Evolutionary conservation across 2,797 vertebrate species (phyloP), one percentile per base, ranked within the genome.

Genomic region (Selene dorsalis): DNA sequence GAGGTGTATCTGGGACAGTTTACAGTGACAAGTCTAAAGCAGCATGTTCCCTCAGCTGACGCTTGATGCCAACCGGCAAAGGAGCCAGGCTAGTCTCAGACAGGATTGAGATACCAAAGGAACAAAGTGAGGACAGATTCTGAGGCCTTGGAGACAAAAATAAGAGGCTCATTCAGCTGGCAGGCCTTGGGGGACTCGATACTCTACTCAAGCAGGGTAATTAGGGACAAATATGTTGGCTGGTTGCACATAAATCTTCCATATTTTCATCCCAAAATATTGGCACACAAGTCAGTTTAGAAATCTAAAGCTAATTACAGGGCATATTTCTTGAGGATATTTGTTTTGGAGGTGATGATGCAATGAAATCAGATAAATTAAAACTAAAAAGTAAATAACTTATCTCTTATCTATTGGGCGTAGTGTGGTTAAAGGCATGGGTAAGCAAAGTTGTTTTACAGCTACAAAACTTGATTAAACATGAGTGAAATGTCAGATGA

Each of bases 1-100:
- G 3, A 4, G 84, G 83, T 64, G 43, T 8, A 50, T 48, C 41
- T 14, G 69, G 35, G 68, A 77, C 73, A 52, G 67, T 75, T 73
- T 41, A 69, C 35, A 56, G 75, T 28, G 18, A 80, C 70, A 48
- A 41, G 53, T 39, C 73, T 10, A 43, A 74, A 80, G 56, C 77
- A 55, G 41, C 52, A 0, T 50, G 53, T 72, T 76, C 60, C 53
- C 47, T 48, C 48, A 30, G 67, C 77, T 28, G 63, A 52, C 0
- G 47, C 55, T 45, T 14, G 50, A 70, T 45, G 69, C 57, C 3
- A 47, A 38, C 58, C 32, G 75, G 73, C 16, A 26, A 38, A 84
- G 20, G 53, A 65, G 17, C 45, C 45, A 48, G 74, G 60, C 7
- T 4, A 0, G 43, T 65, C 56, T 80, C 55, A 41, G 43, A 26